Evolutionary conservation across 1,140 invertebrate genomes (phyloP).

Genomic region (Aporrectodea caliginosa): DNA sequence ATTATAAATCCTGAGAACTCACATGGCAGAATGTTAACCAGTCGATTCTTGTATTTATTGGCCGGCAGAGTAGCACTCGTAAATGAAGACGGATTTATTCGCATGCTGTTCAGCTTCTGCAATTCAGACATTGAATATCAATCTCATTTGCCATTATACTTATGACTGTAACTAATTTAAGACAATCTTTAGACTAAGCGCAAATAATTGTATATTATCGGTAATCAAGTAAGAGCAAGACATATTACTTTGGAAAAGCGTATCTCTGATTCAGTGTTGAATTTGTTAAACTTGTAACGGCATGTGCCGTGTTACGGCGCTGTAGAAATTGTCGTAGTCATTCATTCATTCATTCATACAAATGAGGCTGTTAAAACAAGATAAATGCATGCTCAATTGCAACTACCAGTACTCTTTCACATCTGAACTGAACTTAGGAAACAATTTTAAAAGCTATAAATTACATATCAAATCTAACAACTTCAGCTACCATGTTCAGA

Average conservation of each 20-base stretch:
- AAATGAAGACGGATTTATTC: conserved; percentile 87
- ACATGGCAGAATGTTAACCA: conserved; percentile 95
- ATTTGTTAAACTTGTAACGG: not conserved
- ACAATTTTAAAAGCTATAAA: too few species aligned
- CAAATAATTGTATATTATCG: not conserved
- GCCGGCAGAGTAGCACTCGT: conserved; percentile 90
- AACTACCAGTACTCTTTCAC: not conserved
- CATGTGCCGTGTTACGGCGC: too few species aligned
- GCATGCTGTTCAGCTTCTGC: conserved; percentile 85
- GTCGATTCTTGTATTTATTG: conserved; percentile 96
- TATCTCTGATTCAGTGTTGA: not conserved
- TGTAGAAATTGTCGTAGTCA: too few species aligned
- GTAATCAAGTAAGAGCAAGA: not conserved
- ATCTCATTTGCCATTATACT: too few species aligned
- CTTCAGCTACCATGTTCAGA: not conserved
- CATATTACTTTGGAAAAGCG: not conserved
- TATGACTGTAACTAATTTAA: too few species aligned
- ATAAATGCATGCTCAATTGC: not conserved
- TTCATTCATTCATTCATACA: too few species aligned
- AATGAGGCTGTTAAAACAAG: too few species aligned
- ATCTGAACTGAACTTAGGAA: not conserved
- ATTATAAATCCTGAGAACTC: conserved; percentile 38
- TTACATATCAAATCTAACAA: too few species aligned
- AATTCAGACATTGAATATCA: not conserved
- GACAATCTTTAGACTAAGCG: too few species aligned